A percentile compares a stretch with the other conserved stretches of the same genome.
phyloP scores from a whole-genome alignment of 2,888 invertebrate species.

The Temnothorax unifasciatus region DNA sequence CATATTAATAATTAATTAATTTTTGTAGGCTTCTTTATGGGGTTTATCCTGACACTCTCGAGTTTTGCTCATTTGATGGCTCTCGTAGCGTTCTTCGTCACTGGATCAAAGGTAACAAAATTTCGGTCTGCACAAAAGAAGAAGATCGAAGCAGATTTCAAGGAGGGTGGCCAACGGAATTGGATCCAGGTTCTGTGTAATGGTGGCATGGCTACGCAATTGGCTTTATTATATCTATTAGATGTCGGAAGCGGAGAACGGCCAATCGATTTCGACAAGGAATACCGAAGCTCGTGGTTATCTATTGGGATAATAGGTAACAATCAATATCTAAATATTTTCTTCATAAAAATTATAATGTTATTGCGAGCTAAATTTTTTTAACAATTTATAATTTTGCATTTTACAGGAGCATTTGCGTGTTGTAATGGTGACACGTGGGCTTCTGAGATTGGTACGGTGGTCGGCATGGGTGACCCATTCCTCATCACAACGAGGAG shows the following conservation, averaged over 20 bases:
- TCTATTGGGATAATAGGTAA: conserved; percentile 92
- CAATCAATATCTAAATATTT: not conserved
- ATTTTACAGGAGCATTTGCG: conserved; percentile 89
- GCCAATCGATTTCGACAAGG: conserved; percentile 91
- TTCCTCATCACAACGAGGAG: conserved; percentile 91
- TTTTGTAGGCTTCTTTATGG: conserved; percentile 89
- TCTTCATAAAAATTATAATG: not conserved
- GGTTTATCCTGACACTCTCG: conserved; percentile 92
- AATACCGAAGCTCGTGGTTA: conserved; percentile 94
- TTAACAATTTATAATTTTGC: conserved; percentile 54
- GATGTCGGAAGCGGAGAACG: conserved; percentile 93
- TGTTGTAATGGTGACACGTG: conserved; percentile 96
- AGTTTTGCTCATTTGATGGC: conserved; percentile 92
- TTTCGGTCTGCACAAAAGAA: conserved; percentile 90
- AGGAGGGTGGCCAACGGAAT: conserved; percentile 95
- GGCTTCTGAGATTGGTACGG: conserved; percentile 95
- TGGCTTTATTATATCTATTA: conserved; percentile 92
- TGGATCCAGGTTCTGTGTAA: conserved; percentile 97
- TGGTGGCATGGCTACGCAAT: conserved; percentile 94
- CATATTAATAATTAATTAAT: conserved; percentile 16
- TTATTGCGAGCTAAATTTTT: not conserved
- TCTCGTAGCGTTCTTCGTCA: conserved; percentile 92
- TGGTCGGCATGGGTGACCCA: conserved; percentile 90
- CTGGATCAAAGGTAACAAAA: conserved; percentile 94
- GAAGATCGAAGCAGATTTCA: conserved; percentile 92